Conservation (phyloP, 2,888 invertebrate genomes). For the Lasioglossum figueresi region DNA sequence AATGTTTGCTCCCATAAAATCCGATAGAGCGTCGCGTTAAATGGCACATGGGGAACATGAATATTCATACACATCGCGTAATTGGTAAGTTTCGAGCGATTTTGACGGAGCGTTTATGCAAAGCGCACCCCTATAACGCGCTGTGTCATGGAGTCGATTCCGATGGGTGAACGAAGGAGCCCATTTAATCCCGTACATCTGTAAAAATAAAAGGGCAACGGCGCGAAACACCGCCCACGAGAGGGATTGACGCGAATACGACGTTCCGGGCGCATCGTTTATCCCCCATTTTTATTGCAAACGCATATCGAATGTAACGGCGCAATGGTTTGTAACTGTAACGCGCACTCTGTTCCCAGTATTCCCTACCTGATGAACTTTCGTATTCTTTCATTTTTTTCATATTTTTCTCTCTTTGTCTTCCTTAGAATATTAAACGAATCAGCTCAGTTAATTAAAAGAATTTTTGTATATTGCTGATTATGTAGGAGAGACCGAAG, state of each 20-base stretch:
- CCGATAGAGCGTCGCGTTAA: conserved; percentile 27
- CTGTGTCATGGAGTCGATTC: conserved; percentile 26
- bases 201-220: conserved; percentile 64
- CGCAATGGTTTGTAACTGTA: conserved; percentile 63
- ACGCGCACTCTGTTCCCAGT: neutral
- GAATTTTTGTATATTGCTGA: neutral
- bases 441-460: too few relatives aligned
- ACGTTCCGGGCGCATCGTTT: conserved; percentile 62
- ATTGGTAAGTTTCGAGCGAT: conserved; percentile 39
- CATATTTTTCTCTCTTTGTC: neutral
- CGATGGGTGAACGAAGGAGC: conserved; percentile 40
- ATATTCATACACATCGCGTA: conserved; percentile 45
- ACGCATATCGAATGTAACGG: conserved; percentile 56
- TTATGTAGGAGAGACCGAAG: neutral
- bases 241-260: conserved; percentile 42
- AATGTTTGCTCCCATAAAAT: neutral
- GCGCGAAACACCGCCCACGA: conserved; percentile 52
- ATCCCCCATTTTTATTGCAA: conserved; percentile 67
- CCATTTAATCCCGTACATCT: conserved; percentile 55
- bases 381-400: conserved; percentile 3
- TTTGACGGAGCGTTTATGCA: conserved; percentile 60
- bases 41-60: conserved; percentile 29
- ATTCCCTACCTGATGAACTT: neutral
- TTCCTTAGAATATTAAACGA: too few relatives aligned
- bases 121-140: conserved; percentile 18